Evolutionary conservation across 2,888 invertebrate genomes (phyloP).

Genomic region (Aleiodes testaceus): DNA sequence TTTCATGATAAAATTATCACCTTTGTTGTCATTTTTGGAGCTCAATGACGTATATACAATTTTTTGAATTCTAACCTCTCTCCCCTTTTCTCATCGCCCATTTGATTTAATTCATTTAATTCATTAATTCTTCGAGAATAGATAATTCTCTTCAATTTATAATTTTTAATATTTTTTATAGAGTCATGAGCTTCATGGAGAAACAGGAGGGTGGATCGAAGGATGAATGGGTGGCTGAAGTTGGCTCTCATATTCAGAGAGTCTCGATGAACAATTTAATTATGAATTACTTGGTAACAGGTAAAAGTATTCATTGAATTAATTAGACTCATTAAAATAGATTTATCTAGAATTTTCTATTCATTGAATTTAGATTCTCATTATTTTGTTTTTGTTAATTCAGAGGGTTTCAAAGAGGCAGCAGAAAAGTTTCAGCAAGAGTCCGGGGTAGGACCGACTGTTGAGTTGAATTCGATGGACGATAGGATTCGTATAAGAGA

Average conservation of each 20-base stretch:
- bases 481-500: conserved; percentile 94
- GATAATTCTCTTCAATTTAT: no score
- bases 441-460: conserved; percentile 87
- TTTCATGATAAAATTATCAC: no score
- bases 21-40: no score
- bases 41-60: no score
- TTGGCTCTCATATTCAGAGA: conserved; percentile 85
- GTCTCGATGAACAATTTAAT: conserved; percentile 97
- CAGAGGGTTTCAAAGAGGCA: conserved; percentile 96
- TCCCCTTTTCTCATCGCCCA: no score
- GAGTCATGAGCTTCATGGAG: conserved; percentile 74
- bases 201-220: conserved; percentile 75
- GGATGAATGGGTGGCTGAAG: conserved; percentile 85
- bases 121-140: no score
- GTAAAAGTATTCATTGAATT: conserved; percentile 73
- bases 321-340: conserved; percentile 81
- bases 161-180: conserved; percentile 10
- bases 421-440: conserved; percentile 97
- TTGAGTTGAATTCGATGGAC: conserved; percentile 89
- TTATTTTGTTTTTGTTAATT: no score
- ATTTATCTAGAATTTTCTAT: no score
- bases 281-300: conserved; percentile 98
- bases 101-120: no score
- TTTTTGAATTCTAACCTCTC: no score
- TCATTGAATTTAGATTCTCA: conserved; percentile 76